phyloP scores from a whole-genome alignment of 2,888 invertebrate species.

The Amphipoea lucens region DNA sequence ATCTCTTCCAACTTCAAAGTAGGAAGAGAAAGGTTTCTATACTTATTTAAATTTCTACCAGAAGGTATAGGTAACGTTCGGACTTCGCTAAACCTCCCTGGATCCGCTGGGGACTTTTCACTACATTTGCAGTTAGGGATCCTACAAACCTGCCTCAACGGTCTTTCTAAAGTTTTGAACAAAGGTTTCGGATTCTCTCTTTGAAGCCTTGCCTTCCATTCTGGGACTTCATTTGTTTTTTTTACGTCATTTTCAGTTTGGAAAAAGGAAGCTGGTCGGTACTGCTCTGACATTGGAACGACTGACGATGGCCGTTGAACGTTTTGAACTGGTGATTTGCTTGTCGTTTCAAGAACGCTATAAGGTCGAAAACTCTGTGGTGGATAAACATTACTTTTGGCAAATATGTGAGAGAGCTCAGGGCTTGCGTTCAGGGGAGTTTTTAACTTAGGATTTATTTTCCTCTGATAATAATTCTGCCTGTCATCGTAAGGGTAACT shows the following conservation, averaged over 20 bases:
- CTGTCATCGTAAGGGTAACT: conserved; percentile 83
- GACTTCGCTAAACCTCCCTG: conserved; percentile 80
- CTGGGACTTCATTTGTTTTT: conserved; percentile 81
- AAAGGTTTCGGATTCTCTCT: conserved; percentile 80
- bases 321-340: conserved; percentile 78
- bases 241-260: conserved; percentile 77
- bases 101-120: conserved; percentile 73
- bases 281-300: conserved; percentile 86
- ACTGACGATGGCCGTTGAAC: conserved; percentile 85
- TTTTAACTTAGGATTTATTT: conserved; percentile 76
- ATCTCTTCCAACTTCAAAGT: conserved; percentile 85
- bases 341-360: conserved; percentile 84
- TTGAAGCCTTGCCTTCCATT: conserved; percentile 85
- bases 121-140: conserved; percentile 88
- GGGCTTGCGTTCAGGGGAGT: conserved; percentile 75
- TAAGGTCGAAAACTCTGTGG: conserved; percentile 84
- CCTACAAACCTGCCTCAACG: conserved; percentile 81
- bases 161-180: conserved; percentile 81
- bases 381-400: conserved; percentile 75
- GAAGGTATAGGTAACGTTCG: conserved; percentile 82
- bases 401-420: conserved; percentile 77
- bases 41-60: conserved; percentile 80
- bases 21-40: conserved; percentile 85
- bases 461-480: conserved; percentile 79
- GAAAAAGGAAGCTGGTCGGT: conserved; percentile 85